Percentiles rank a stretch among this genome's conserved stretches.
phyloP scores from a whole-genome alignment of 35 echinoderm and acorn worm species.

The Eucidaris tribuloides region DNA sequence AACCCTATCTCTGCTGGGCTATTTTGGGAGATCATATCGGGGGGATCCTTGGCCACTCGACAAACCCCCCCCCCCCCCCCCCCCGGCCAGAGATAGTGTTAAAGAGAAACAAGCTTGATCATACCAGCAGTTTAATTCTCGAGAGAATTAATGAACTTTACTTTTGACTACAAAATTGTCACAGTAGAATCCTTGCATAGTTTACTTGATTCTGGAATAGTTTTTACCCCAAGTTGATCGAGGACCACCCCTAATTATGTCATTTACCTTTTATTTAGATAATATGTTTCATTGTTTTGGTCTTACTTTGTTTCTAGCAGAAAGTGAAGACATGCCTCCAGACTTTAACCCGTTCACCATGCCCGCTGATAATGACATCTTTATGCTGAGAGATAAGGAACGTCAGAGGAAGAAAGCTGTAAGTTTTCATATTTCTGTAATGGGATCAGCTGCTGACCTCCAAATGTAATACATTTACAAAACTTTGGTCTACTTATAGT shows the following conservation, averaged over 20 bases:
- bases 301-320: constrained; percentile 26
- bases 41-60: too few relatives aligned
- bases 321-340: constrained; percentile 68
- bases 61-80: too few relatives aligned
- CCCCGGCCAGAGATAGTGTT: too few relatives aligned
- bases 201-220: background rate
- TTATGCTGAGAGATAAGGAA: constrained; percentile 97
- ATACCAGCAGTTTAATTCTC: too few relatives aligned
- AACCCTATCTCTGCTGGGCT: too few relatives aligned
- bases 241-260: background rate
- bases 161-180: background rate
- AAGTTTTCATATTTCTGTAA: constrained; percentile 16
- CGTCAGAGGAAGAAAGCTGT: constrained; percentile 97
- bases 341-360: constrained; percentile 92
- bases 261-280: background rate
- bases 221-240: background rate
- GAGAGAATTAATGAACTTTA: background rate
- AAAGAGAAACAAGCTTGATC: too few relatives aligned
- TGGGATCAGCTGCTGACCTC: background rate
- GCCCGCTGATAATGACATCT: constrained; percentile 98
- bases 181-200: too few relatives aligned
- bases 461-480: too few relatives aligned
- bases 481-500: too few relatives aligned
- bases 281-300: background rate
- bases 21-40: too few relatives aligned